phyloP scores from a whole-genome alignment of 2,113 vertebrate species.

The Dunckerocampus dactyliophorus region DNA sequence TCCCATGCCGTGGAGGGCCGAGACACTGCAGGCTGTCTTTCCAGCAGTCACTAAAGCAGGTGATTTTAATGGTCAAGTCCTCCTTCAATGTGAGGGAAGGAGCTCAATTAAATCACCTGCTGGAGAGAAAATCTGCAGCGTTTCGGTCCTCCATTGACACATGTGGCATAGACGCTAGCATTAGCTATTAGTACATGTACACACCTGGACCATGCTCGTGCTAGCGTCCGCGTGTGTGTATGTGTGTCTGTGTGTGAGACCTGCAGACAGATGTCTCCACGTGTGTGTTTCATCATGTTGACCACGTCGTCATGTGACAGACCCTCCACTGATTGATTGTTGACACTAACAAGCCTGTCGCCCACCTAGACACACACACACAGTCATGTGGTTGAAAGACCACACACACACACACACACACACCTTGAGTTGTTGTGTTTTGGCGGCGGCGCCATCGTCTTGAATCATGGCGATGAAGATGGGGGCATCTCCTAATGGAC shows the following conservation, averaged over 20 bases:
- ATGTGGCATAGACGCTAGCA: no score
- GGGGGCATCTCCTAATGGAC: constrained; percentile 89
- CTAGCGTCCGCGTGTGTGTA: no score
- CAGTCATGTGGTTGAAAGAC: neutral
- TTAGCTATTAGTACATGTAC: neutral
- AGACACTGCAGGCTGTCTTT: no score
- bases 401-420: constrained; percentile 64
- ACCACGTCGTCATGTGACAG: constrained; percentile 87
- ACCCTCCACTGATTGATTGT: constrained; percentile 83
- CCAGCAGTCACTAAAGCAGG: no score
- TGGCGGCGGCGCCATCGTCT: constrained; percentile 87
- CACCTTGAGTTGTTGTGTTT: constrained; percentile 86
- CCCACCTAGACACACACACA: constrained; percentile 78
- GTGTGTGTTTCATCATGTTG: constrained; percentile 89
- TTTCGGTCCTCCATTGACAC: no score
- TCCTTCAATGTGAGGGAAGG: no score
- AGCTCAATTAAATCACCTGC: no score
- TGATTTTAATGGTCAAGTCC: no score
- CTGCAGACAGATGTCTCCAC: constrained; percentile 86
- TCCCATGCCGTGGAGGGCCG: no score
- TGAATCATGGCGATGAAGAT: constrained; percentile 99
- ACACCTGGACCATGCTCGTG: neutral
- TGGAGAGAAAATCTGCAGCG: no score
- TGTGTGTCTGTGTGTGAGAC: constrained; percentile 62
- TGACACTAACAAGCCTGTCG: constrained; percentile 93